Evolutionary conservation across 2,797 vertebrate genomes (phyloP).

Genomic region (Pteronotus mesoamericanus): DNA sequence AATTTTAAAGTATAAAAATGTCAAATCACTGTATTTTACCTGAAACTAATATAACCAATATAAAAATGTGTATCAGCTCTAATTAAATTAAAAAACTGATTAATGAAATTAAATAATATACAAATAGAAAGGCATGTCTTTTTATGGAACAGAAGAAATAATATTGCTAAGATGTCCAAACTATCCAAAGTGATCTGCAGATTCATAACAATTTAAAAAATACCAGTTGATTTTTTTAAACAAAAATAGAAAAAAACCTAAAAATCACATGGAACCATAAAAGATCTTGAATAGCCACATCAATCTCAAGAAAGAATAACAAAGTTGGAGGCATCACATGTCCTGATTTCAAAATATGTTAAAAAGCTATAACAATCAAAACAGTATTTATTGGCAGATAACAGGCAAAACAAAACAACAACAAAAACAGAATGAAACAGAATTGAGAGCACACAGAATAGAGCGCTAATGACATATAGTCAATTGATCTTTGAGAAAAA

Average conservation of each 20-base stretch:
- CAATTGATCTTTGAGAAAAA: not conserved
- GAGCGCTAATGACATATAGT: not conserved
- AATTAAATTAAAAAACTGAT: not conserved
- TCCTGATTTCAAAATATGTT: no score
- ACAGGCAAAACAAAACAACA: not conserved
- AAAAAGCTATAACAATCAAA: no score
- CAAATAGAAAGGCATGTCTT: not conserved
- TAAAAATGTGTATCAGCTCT: not conserved
- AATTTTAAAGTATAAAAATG: no score
- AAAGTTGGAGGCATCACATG: no score
- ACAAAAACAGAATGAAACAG: not conserved
- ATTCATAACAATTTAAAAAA: not conserved
- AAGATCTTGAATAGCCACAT: not conserved
- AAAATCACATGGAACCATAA: not conserved
- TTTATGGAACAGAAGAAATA: not conserved
- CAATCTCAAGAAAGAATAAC: not conserved
- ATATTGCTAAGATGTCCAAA: not conserved
- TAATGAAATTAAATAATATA: not conserved
- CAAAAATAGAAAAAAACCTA: not conserved
- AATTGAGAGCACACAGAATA: not conserved
- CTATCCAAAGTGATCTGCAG: no score
- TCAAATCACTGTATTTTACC: no score
- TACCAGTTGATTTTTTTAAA: not conserved
- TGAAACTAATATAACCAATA: no score
- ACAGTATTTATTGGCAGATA: no score